Evolutionary conservation across 2,797 vertebrate genomes (phyloP).

Genomic region (Acestrorhynchus altus): DNA sequence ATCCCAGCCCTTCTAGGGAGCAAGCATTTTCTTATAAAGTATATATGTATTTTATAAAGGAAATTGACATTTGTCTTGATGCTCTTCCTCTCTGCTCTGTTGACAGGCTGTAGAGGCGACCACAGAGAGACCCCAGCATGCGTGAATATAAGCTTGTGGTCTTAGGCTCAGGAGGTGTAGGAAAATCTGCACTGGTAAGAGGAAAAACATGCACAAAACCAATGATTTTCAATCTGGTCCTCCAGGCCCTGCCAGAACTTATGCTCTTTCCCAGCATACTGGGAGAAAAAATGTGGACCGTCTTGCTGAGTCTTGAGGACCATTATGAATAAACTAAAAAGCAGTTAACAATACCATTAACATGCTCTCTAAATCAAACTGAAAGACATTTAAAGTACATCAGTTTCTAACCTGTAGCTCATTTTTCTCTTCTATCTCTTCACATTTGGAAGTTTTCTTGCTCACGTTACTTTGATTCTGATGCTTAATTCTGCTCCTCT

Average conservation of each 20-base stretch:
- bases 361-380: too few relatives aligned
- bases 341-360: too few relatives aligned
- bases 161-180: slow-evolving; percentile 98
- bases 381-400: too few relatives aligned
- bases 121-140: slow-evolving; percentile 90
- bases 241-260: too few relatives aligned
- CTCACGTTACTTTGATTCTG: not conserved
- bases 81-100: slow-evolving; percentile 23
- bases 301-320: too few relatives aligned
- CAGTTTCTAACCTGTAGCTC: too few relatives aligned
- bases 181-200: slow-evolving; percentile 98
- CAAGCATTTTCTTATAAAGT: not conserved
- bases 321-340: too few relatives aligned
- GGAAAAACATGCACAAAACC: not conserved
- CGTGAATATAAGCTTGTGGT: slow-evolving; percentile 99
- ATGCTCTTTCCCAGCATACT: too few relatives aligned
- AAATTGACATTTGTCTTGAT: not conserved
- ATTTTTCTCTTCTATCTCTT: too few relatives aligned
- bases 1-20: too few relatives aligned
- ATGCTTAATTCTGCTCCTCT: not conserved
- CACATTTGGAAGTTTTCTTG: not conserved
- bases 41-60: not conserved
- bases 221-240: too few relatives aligned
- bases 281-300: too few relatives aligned
- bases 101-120: slow-evolving; percentile 79